A percentile compares a stretch with the other conserved stretches of the same genome.
These are phyloP conservation scores for Drosophila mettleri DNA, from an alignment of 2,888 invertebrate species.

Conservation along the genomic window DNA sequence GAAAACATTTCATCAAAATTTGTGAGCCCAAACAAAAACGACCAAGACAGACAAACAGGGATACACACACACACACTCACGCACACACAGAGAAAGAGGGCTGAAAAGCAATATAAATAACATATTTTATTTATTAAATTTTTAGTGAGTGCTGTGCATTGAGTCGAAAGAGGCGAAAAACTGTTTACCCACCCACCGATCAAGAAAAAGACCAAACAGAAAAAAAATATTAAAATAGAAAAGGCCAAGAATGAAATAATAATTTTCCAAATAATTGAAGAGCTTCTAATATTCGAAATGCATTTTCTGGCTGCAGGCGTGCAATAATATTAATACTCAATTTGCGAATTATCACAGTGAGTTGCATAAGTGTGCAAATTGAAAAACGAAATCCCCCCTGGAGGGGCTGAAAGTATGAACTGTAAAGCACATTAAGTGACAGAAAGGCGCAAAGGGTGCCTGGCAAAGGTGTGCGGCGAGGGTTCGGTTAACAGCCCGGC, in stretches of 20 bases:
- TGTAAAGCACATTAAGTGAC: conserved; percentile 67
- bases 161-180: conserved; percentile 64
- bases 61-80: conserved; percentile 3
- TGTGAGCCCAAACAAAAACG: conserved; percentile 61
- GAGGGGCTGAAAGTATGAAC: conserved; percentile 49
- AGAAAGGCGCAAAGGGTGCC: conserved; percentile 24
- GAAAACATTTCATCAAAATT: conserved; percentile 72
- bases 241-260: background rate
- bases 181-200: conserved; percentile 46
- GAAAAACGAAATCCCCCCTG: conserved; percentile 50
- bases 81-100: conserved; percentile 34
- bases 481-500: conserved; percentile 65
- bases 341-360: conserved; percentile 44
- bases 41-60: conserved; percentile 58
- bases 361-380: conserved; percentile 72
- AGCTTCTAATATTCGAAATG: conserved; percentile 64
- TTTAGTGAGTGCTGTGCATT: conserved; percentile 76
- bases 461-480: conserved; percentile 31
- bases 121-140: conserved; percentile 78
- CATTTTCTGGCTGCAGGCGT: conserved; percentile 65
- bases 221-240: conserved; percentile 21
- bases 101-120: conserved; percentile 78
- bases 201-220: conserved; percentile 12
- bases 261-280: conserved; percentile 13
- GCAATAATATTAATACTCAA: conserved; percentile 27